Conservation (phyloP, 2,888 invertebrate genomes). For the Liopterus haemorrhoidalis region DNA sequence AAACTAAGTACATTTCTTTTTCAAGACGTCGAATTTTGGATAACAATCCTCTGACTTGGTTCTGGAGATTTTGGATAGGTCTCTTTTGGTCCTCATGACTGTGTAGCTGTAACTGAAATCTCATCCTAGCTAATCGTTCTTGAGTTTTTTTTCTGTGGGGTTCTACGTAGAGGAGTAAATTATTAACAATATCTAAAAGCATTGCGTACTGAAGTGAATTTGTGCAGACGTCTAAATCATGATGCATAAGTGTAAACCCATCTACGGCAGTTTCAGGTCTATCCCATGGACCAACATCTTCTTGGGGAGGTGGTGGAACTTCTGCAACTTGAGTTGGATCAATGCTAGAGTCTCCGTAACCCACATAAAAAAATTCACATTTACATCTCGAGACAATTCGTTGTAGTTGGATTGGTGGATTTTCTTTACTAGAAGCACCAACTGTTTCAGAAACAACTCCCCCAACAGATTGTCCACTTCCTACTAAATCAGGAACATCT, state of each 20-base stretch:
- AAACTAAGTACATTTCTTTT: constrained; percentile 81
- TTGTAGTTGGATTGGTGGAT: constrained; percentile 63
- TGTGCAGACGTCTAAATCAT: constrained; percentile 96
- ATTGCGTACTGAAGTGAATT: constrained; percentile 92
- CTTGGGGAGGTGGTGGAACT: constrained; percentile 66
- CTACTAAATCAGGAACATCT: constrained; percentile 82
- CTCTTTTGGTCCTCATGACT: constrained; percentile 86
- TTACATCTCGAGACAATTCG: constrained; percentile 95
- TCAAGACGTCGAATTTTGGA: constrained; percentile 81
- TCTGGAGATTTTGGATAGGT: constrained; percentile 88
- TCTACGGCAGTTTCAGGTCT: constrained; percentile 84
- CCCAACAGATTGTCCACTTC: constrained; percentile 94
- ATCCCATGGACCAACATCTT: constrained; percentile 69
- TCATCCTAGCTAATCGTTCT: constrained; percentile 83
- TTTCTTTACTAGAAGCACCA: constrained; percentile 63
- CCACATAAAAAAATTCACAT: constrained; percentile 96
- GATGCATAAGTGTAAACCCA: constrained; percentile 96
- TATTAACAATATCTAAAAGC: constrained; percentile 96
- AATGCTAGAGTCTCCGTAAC: constrained; percentile 78
- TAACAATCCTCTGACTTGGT: constrained; percentile 67
- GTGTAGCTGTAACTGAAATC: constrained; percentile 88
- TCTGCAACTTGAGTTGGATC: constrained; percentile 61
- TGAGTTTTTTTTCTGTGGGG: constrained; percentile 88
- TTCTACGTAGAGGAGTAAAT: constrained; percentile 91
- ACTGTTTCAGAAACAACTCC: constrained; percentile 92